Evolutionary conservation across 2,797 vertebrate genomes (phyloP), one percentile per base, ranked within the genome.

Genomic region (Lerista edwardsae): DNA sequence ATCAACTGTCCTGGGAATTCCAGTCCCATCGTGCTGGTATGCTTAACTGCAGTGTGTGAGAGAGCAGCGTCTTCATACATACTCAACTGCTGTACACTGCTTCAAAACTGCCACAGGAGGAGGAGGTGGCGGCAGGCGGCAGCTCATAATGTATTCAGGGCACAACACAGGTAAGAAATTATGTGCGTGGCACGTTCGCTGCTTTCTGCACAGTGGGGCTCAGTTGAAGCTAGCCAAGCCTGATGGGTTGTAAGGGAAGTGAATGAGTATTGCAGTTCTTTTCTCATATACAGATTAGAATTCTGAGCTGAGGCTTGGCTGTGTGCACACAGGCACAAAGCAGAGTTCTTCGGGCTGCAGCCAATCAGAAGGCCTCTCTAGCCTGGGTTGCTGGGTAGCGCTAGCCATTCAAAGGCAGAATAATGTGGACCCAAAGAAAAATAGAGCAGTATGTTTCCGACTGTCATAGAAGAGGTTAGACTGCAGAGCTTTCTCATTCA

Each of bases 351-450:
- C 64, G 29, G 77, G 84, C 88, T 80, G 83, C 79, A 91, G 88
- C 90, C 90, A 89, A 86, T 81, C 87, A 88, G 88, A 86, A 80
- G 85, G 81, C 87, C 86, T 39, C 86, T 86, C 88, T 7, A 2
- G 61, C 82, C 85, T 69, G 89, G 91, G 94, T 94, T 95, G 93
- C 93, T 91, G 93, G 91, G 93, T 93, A 94, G 91, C 85, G 0
- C 93, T 36, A 91, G 85, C 83, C 82, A 69, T 75, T 83, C 88
- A 89, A 88, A 89, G 75, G 61, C 84, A 87, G 91, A 86, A 91
- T 93, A 91, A 86, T 91, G 82, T 81, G 82, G 84, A 90, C 75
- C 85, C 90, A 87, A 91, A 81, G 83, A 80, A 17, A 55, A 34
- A 17, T 12, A 21, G 31, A n/a, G 34, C 44, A 15, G 61, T 57